These are phyloP conservation scores for Anableps anableps DNA, from an alignment of 2,797 vertebrate genomes.

Conservation along the genomic window DNA sequence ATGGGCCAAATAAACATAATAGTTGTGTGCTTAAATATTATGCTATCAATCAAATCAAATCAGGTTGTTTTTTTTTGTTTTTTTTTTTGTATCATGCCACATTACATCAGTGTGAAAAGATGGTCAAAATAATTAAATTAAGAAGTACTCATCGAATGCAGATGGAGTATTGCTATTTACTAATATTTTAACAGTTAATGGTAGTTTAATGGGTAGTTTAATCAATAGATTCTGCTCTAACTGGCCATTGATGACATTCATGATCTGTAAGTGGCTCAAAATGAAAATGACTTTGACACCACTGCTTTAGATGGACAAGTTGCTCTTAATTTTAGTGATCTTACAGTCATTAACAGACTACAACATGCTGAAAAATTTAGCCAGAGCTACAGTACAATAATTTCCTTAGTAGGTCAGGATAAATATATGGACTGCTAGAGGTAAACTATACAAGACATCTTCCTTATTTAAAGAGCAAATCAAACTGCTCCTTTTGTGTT, in stretches of 20 bases:
- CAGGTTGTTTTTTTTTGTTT: too few relatives aligned
- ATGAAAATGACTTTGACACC: not conserved
- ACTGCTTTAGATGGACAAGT: not conserved
- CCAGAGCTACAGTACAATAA: slow-evolving; percentile 7
- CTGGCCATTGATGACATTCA: too few relatives aligned
- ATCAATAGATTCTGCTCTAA: not conserved
- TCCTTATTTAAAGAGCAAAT: slow-evolving; percentile 36
- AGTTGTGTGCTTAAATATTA: too few relatives aligned
- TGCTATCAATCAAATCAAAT: too few relatives aligned
- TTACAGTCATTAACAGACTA: slow-evolving; percentile 16
- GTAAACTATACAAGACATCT: not conserved
- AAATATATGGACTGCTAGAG: not conserved
- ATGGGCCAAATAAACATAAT: not conserved
- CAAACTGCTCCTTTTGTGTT: slow-evolving; percentile 20
- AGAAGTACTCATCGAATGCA: not conserved
- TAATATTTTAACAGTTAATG: too few relatives aligned
- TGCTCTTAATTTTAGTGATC: not conserved
- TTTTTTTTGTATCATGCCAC: not conserved
- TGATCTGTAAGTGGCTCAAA: not conserved
- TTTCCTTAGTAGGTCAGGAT: not conserved
- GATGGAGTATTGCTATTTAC: not conserved
- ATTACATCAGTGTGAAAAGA: not conserved
- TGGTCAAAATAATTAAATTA: not conserved
- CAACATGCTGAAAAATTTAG: not conserved
- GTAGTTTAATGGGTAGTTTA: not conserved